Base-by-base conservation (phyloP, 1,140 invertebrate genomes). In the Andrena cerasifolii region DNA sequence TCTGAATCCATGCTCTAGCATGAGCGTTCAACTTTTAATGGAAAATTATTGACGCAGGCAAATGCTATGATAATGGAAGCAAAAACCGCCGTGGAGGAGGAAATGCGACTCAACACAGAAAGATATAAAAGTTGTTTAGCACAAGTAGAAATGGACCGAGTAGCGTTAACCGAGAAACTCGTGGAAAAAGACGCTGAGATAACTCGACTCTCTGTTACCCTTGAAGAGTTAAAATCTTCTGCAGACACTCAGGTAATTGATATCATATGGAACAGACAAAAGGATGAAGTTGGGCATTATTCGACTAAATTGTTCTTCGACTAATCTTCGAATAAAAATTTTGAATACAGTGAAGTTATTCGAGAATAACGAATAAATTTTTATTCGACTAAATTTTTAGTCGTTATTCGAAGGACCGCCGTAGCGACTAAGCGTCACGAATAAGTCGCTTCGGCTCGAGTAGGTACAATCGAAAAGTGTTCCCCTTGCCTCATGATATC, bases 161-260 rank as follows among this genome's bases (percentile, higher is more conserved):
- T 70, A 24, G 49, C 49, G 33, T 80, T 91, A 26, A 83, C 88
- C 12, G 76, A 86, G 63, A 89, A 90, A 76, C 54, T 92, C 24
- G 54, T 67, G 0, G 79, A 89, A 16, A 87, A 79, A 68, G 89
- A 92, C 40, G 77, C 68, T 0, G 87, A 92, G 80, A 87, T 91
- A n/a, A 80, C 66, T 6, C 82, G 82, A 77, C 82, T 92, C 7
- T 84, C 84, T 1, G 33, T 73, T 1, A 81, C 86, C 3, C 53
- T 92, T 0, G 89, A 92, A 45, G 90, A 91, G 63, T 51, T 92
- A 36, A 91, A 88, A 72, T 85, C 70, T 3, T 84, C 87, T 7
- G 88, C 87, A 26, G 91, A 90, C 85, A 92, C 90, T 49, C 91
- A 92, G 80, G 91, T 91, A 86, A 76, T 6, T 45, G 1, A 49